phyloP scores from a whole-genome alignment of 1,140 invertebrate species.

The Calycopis cecrops region DNA sequence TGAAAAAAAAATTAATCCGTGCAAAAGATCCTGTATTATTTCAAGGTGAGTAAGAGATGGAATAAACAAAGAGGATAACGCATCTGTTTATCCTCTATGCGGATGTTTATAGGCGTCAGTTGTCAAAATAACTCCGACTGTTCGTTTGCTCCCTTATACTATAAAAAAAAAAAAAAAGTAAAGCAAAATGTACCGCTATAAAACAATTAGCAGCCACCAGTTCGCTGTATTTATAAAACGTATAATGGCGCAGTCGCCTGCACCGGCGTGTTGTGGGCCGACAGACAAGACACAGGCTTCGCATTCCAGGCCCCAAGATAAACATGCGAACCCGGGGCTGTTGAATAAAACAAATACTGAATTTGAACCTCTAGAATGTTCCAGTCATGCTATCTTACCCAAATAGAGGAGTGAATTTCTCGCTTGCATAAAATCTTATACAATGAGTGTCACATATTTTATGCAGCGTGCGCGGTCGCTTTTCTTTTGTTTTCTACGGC shows the following conservation, averaged over 20 bases:
- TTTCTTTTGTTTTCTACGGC: constrained; percentile 5
- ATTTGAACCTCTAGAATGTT: constrained; percentile 25
- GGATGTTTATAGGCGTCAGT: no score
- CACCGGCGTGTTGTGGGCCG: constrained; percentile 11
- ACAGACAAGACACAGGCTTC: constrained; percentile 23
- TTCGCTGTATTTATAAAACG: constrained; percentile 11
- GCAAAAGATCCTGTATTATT: no score
- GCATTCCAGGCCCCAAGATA: constrained; percentile 44
- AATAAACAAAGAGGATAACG: no score
- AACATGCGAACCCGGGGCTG: constrained; percentile 35
- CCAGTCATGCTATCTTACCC: constrained; percentile 18
- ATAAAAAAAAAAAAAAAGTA: no score
- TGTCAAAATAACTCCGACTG: no score
- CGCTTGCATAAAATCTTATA: constrained; percentile 17
- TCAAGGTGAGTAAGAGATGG: no score
- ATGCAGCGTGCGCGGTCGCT: constrained; percentile 3
- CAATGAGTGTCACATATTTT: constrained; percentile 17
- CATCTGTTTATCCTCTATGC: no score
- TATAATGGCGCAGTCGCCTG: constrained; percentile 1
- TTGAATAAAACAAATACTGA: constrained; percentile 32
- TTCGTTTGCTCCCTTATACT: no score
- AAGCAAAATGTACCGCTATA: neutral
- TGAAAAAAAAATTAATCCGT: no score
- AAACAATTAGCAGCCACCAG: neutral
- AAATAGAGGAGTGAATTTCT: constrained; percentile 17